Evolutionary conservation across 2,113 vertebrate species (phyloP), one percentile per base, ranked within the genome.

Genomic region (Zosterops lateralis): DNA sequence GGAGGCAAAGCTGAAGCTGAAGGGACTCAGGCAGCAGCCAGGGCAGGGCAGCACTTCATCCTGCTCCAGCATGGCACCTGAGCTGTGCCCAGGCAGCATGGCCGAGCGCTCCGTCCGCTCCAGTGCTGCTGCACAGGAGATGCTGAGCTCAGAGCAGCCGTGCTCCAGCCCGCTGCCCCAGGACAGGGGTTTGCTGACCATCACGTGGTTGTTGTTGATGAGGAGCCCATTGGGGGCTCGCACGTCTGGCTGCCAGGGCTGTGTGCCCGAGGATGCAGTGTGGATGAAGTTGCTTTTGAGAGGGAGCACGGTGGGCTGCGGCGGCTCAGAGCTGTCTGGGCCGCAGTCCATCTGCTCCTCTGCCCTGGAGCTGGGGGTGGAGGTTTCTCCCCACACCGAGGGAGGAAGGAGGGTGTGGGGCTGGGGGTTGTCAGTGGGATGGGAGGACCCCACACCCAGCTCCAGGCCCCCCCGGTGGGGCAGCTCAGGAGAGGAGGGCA

Each of bases 21-120:
- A 97, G 32, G 97, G 96, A 22, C 98, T 95, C 10, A 99, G 96
- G 88, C 99, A 99, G 97, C 99, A 99, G 71, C 98, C 97, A 0
- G 99, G 98, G 82, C 99, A 99, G 50, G 98, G 97, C 84, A 99
- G 96, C 10, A 98, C 98, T 44, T 99, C 98, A 0, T 99, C 98
- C 29, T 98, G 98, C 95, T 99, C 99, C 53, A 97, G 86, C 67
- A 95, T 90, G 12, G 94, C 19, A 4, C 96, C 29, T 2, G 97
- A 97, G 5, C 97, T 82, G 9, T 96, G 93, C 38, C 94, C 84
- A 0, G 97, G 96, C 65, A 98, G 97, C 60, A 95, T 89, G 74
- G 94, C 82, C 0, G 71, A 48, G 1, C 4, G 17, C 70, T 98
- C 98, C 14, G 91, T 96, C 89, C 61, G 96, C 75, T 97, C 97